Evolutionary conservation across 2,113 vertebrate species (phyloP), one percentile per base, ranked within the genome.

Genomic region (Hydrolagus affinis): DNA sequence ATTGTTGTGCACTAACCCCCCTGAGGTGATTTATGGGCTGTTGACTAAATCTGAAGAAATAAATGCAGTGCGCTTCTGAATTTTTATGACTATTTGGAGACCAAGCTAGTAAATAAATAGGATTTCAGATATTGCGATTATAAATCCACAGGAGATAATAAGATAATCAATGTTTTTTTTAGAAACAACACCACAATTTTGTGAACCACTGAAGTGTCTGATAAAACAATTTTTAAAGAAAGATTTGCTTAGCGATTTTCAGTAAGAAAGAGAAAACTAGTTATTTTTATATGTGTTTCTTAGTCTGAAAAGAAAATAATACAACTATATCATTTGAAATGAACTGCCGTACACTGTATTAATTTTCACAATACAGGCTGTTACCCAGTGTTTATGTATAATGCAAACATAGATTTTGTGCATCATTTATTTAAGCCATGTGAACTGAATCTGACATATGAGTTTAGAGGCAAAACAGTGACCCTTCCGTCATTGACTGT

Each of bases 401-500:
- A 77, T 28, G 11, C 23, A 64, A 62, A 80, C 7, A 11, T 64
- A 80, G 62, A 28, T 62, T 62, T 62, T 80, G 23, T 80, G 76
- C 12, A 8, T 64, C 57, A 44, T 68, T 85, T 86, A 69, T 66
- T 68, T 85, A 85, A 77, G 69, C 85, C 71, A 86, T 30, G 62
- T 59, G 87, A 89, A 88, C 85, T 85, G 68, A 86, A 88, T 66
- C 70, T 72, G 88, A 89, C 83, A 86, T 73, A 71, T 30, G 69
- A 85, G 86, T 85, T 87, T 72, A 78, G 57, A 85, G 78, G 86
- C 88, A 87, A 56, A 85, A 66, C 77, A 62, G 3, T 62, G n/a
- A 86, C 83, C 86, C 85, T 86, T 85, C 86, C 86, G 87, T 89
- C 88, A 88, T 74, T 88, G 87, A 87, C 85, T 86, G 88, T 88